A percentile compares a stretch with the other conserved stretches of the same genome.
Conservation (phyloP, 2,797 vertebrate species). For the Phrynocephalus vlangalii region DNA sequence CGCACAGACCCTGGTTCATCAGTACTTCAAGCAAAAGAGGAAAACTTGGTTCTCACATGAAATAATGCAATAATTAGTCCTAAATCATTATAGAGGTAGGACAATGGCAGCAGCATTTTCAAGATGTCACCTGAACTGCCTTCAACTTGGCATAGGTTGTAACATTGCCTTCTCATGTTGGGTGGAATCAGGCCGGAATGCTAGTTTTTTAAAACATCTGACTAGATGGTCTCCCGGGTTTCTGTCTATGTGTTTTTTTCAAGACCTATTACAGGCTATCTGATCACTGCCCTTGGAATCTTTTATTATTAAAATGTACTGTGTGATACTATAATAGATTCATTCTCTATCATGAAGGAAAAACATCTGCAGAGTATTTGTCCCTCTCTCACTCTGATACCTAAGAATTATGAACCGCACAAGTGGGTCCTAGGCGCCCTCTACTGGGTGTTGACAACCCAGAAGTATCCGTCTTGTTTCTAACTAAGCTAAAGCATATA, state of each 20-base stretch:
- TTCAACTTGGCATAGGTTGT: not conserved
- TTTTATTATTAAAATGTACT: too few species aligned
- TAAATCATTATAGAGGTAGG: not conserved
- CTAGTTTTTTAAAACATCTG: slow-evolving; percentile 1
- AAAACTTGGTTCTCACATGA: not conserved
- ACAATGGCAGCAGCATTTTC: not conserved
- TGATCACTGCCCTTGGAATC: too few species aligned
- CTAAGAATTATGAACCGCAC: too few species aligned
- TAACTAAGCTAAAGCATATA: too few species aligned
- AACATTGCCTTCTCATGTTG: not conserved
- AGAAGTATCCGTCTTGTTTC: too few species aligned
- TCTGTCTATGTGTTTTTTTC: not conserved
- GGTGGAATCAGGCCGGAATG: not conserved
- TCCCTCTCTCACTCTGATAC: too few species aligned
- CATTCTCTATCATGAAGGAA: too few species aligned
- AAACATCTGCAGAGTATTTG: too few species aligned
- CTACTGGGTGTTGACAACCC: too few species aligned
- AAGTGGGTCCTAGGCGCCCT: too few species aligned
- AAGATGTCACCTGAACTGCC: not conserved
- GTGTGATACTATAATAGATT: too few species aligned
- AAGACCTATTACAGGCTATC: too few species aligned
- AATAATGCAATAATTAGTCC: not conserved
- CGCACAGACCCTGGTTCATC: not conserved
- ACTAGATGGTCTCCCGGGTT: not conserved
- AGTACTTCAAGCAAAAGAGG: not conserved